These are phyloP conservation scores for Caenorhabditis latens DNA, from an alignment of 1,140 invertebrate genomes.

Conservation along the genomic window DNA sequence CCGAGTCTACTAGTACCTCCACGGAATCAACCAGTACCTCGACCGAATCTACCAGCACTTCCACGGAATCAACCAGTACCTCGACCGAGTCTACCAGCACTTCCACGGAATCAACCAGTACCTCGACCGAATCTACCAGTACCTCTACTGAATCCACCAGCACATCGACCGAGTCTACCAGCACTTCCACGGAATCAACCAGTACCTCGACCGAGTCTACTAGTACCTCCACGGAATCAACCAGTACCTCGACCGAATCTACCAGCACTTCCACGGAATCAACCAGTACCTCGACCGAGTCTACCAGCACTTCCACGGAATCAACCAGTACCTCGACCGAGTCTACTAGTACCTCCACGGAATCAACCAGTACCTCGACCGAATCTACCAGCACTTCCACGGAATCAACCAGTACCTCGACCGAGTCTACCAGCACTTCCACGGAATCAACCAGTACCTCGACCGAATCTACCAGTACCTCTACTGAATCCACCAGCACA, in stretches of 20 bases:
- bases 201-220: conserved; percentile 13
- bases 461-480: no score
- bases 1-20: not conserved
- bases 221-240: not conserved
- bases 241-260: conserved; percentile 24
- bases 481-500: not conserved
- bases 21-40: no score
- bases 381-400: no score
- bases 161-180: conserved; percentile 20
- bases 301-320: not conserved
- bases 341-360: conserved; percentile 1
- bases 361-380: not conserved
- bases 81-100: conserved; percentile 8
- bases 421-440: not conserved
- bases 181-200: not conserved
- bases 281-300: not conserved
- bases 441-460: conserved; percentile 6
- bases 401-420: not conserved
- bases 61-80: not conserved
- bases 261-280: not conserved
- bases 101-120: no score
- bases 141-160: conserved; percentile 7
- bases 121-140: not conserved
- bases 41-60: not conserved
- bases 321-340: not conserved